These are phyloP conservation scores for Ptychobarbus kaznakovi DNA, from an alignment of 2,797 vertebrate species.

Conservation along the genomic window DNA sequence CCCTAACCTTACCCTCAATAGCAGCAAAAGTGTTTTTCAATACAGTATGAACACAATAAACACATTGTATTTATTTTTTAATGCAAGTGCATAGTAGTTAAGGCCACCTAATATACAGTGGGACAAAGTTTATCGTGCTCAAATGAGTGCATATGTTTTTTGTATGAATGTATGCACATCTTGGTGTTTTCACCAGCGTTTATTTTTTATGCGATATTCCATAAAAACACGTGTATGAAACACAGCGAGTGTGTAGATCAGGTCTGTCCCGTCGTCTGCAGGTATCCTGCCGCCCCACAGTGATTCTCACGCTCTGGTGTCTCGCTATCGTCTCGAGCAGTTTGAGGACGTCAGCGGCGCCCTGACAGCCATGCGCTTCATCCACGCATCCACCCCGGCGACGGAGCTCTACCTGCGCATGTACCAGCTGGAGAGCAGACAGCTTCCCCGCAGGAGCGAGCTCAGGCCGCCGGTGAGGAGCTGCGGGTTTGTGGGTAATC, in stretches of 20 bases:
- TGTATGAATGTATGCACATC: too few species aligned
- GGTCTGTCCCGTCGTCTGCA: constrained; percentile 59
- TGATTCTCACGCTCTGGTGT: constrained; percentile 89
- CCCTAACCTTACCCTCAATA: too few species aligned
- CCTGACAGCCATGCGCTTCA: constrained; percentile 87
- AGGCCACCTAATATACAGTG: too few species aligned
- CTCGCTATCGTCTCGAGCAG: constrained; percentile 87
- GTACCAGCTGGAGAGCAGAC: constrained; percentile 90
- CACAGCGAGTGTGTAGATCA: not conserved
- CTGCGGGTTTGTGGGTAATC: not conserved
- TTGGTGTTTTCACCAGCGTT: too few species aligned
- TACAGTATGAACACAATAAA: too few species aligned
- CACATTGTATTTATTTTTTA: too few species aligned
- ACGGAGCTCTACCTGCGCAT: constrained; percentile 89
- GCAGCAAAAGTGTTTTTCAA: too few species aligned
- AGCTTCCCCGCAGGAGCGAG: constrained; percentile 84
- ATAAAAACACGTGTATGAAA: too few species aligned
- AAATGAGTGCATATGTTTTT: too few species aligned
- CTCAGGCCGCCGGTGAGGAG: constrained; percentile 80
- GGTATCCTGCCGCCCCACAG: constrained; percentile 94
- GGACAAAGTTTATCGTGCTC: too few species aligned
- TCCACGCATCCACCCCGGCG: constrained; percentile 81
- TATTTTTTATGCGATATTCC: too few species aligned
- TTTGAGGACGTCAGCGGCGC: constrained; percentile 87
- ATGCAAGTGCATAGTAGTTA: too few species aligned